phyloP scores from a whole-genome alignment of 2,888 invertebrate species.

The Xanthorhoe spadicearia region DNA sequence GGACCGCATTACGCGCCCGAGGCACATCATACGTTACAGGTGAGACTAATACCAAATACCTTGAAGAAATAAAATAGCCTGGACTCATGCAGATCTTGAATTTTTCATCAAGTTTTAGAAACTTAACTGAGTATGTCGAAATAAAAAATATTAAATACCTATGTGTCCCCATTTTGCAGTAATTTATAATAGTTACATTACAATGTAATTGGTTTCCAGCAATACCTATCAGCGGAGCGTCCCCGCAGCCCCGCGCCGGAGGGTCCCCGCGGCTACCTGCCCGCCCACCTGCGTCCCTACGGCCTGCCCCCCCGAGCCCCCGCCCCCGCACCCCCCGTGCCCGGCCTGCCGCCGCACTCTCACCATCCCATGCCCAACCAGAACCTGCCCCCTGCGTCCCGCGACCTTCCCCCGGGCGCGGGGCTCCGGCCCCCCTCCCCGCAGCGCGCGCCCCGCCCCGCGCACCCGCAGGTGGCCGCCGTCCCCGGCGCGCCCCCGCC shows the following conservation, averaged over 20 bases:
- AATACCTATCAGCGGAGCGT: constrained; percentile 35
- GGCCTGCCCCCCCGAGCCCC: constrained; percentile 22
- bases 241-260: constrained; percentile 48
- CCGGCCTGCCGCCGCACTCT: constrained; percentile 19
- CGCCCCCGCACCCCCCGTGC: constrained; percentile 17
- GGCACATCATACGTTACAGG: constrained; percentile 32
- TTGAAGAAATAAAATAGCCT: no score
- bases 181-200: no score
- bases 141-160: no score
- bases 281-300: constrained; percentile 54
- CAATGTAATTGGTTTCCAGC: constrained; percentile 21
- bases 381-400: constrained; percentile 19
- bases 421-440: not conserved
- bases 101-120: no score
- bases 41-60: no score
- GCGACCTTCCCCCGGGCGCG: not conserved
- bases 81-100: no score
- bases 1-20: constrained; percentile 48
- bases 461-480: constrained; percentile 6
- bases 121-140: no score
- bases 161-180: no score
- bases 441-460: constrained; percentile 12
- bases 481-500: constrained; percentile 13
- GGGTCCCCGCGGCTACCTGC: constrained; percentile 56
- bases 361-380: constrained; percentile 32